These are phyloP conservation scores for Eptatretus atami DNA, from an alignment of 2,797 vertebrate genomes.

Conservation along the genomic window DNA sequence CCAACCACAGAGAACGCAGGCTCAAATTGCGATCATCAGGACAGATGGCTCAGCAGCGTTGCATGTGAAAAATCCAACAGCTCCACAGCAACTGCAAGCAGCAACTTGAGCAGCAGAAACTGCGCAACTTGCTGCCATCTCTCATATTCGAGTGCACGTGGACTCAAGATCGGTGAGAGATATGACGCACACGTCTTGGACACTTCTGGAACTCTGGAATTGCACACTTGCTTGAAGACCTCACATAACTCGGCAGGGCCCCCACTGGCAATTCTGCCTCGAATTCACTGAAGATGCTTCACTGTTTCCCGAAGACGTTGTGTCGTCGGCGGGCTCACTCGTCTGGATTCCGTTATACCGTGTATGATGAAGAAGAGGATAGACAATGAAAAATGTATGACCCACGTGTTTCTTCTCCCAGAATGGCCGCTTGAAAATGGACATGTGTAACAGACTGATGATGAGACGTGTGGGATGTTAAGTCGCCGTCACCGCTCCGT, in stretches of 20 bases:
- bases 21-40: conserved; percentile 70
- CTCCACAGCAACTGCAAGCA: conserved; percentile 96
- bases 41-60: conserved; percentile 88
- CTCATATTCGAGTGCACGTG: conserved; percentile 32
- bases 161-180: conserved; percentile 23
- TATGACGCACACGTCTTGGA: conserved; percentile 6
- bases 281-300: conserved; percentile 64
- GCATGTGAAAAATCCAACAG: conserved; percentile 79
- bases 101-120: conserved; percentile 77
- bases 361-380: conserved; percentile 28
- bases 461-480: conserved; percentile 64
- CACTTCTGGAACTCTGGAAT: not conserved
- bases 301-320: conserved; percentile 26
- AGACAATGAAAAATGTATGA: conserved; percentile 16
- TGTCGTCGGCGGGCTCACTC: conserved; percentile 94
- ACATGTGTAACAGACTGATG: conserved; percentile 85
- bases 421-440: conserved; percentile 30
- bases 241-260: conserved; percentile 8
- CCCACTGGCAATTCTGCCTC: conserved; percentile 63
- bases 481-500: conserved; percentile 39
- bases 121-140: conserved; percentile 15
- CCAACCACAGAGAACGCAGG: conserved; percentile 74
- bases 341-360: conserved; percentile 59
- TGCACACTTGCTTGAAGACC: not conserved
- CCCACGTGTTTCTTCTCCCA: conserved; percentile 16